These are phyloP conservation scores for Strigamia transsilvanica DNA, from an alignment of 2,888 invertebrate genomes.

Conservation along the genomic window DNA sequence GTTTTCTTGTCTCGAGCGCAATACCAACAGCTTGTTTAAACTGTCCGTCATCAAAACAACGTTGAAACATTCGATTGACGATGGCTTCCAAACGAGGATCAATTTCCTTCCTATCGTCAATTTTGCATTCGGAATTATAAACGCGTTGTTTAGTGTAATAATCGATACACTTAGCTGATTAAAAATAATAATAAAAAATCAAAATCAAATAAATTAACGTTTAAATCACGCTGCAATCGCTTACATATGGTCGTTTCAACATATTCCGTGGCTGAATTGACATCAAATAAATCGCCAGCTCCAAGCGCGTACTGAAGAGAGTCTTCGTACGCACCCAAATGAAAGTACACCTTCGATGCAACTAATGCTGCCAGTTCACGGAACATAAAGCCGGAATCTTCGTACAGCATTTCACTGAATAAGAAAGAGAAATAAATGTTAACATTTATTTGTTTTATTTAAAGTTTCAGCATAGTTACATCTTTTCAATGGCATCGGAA, in stretches of 20 bases:
- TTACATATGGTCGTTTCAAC: constrained; percentile 91
- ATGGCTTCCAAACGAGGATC: constrained; percentile 79
- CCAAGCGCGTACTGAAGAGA: constrained; percentile 97
- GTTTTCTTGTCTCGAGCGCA: constrained; percentile 93
- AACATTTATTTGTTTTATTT: background rate
- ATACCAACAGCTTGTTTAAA: constrained; percentile 95
- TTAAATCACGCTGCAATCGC: constrained; percentile 55
- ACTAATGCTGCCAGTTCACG: constrained; percentile 94
- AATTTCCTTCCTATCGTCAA: constrained; percentile 67
- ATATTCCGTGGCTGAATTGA: constrained; percentile 92
- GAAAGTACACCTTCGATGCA: constrained; percentile 98
- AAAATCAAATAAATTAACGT: constrained; percentile 5
- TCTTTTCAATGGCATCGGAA: constrained; percentile 95
- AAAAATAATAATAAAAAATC: constrained; percentile 50
- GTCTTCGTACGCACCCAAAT: constrained; percentile 95
- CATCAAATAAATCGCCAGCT: constrained; percentile 93
- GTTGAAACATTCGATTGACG: constrained; percentile 96
- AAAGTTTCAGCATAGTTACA: constrained; percentile 68
- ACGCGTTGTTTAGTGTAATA: constrained; percentile 88
- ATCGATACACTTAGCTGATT: constrained; percentile 91
- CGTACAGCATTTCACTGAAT: constrained; percentile 87
- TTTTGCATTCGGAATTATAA: constrained; percentile 74
- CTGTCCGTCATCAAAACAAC: constrained; percentile 93
- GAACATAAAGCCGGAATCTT: constrained; percentile 84
- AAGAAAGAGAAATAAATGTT: constrained; percentile 15